A percentile compares a stretch with the other conserved stretches of the same genome.
phyloP scores from a whole-genome alignment of 2,113 vertebrate genomes.

The Maccullochella peelii region DNA sequence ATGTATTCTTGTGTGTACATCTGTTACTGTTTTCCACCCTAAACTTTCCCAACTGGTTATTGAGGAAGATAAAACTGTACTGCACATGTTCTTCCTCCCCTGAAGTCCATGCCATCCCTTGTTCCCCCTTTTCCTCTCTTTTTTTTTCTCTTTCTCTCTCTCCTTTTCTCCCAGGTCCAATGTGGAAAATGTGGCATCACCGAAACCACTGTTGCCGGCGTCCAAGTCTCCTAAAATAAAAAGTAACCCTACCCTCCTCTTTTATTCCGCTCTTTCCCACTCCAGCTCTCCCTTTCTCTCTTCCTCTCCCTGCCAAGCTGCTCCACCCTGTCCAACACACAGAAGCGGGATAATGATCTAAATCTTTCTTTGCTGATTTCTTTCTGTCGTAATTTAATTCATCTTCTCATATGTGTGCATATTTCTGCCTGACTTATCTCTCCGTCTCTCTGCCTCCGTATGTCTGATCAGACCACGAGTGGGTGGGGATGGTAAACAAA shows the following conservation, averaged over 20 bases:
- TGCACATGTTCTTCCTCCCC: slow-evolving; percentile 67
- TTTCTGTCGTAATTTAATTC: background rate
- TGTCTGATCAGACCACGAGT: slow-evolving; percentile 55
- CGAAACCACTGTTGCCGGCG: slow-evolving; percentile 72
- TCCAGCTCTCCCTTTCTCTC: slow-evolving; percentile 38
- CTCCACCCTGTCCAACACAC: slow-evolving; percentile 68
- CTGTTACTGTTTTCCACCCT: slow-evolving; percentile 45
- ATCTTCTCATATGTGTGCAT: background rate
- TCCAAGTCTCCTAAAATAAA: slow-evolving; percentile 82
- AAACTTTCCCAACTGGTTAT: slow-evolving; percentile 43
- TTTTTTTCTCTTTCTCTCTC: background rate
- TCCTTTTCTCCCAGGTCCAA: slow-evolving; percentile 64
- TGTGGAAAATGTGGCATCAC: slow-evolving; percentile 87
- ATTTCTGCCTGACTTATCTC: background rate
- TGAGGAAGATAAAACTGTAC: slow-evolving; percentile 44
- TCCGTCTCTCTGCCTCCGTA: slow-evolving; percentile 29
- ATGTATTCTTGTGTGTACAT: slow-evolving; percentile 16
- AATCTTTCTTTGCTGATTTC: background rate
- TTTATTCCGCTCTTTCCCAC: slow-evolving; percentile 60
- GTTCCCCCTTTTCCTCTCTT: slow-evolving; percentile 20
- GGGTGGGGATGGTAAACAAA: slow-evolving; percentile 62
- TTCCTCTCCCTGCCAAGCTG: slow-evolving; percentile 48
- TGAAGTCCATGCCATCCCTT: slow-evolving; percentile 65
- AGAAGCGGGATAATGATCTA: slow-evolving; percentile 29
- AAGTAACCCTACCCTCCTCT: slow-evolving; percentile 69